These are phyloP conservation scores for Dilophus febrilis DNA, from an alignment of 2,888 invertebrate species.

Conservation along the genomic window DNA sequence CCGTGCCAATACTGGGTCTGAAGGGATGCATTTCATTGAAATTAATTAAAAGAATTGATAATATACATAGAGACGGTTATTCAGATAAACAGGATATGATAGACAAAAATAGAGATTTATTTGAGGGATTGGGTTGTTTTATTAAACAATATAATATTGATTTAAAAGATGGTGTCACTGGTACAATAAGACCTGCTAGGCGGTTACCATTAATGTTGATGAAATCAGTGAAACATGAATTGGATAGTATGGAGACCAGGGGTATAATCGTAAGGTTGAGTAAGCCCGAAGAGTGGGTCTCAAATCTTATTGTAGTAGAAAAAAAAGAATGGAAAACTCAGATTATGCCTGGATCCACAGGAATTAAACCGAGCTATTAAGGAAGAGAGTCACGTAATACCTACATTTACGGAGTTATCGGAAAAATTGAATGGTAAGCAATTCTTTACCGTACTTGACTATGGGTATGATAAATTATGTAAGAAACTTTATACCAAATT, in stretches of 20 bases:
- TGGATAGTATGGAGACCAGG: background rate
- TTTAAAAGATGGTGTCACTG: background rate
- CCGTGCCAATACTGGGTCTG: constrained; percentile 3
- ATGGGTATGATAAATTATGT: constrained; percentile 7
- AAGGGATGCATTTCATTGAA: constrained; percentile 1
- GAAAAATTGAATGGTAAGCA: constrained; percentile 12
- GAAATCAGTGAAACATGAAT: constrained; percentile 1
- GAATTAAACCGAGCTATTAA: constrained; percentile 14
- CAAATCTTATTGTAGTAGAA: constrained; percentile 12
- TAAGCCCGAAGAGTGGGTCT: background rate
- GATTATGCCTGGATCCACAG: constrained; percentile 14
- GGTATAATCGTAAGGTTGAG: constrained; percentile 1
- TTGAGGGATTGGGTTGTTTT: background rate
- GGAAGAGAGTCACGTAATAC: constrained; percentile 15
- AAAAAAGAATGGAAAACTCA: constrained; percentile 10
- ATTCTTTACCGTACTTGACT: constrained; percentile 14
- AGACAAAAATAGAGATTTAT: background rate
- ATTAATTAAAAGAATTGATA: background rate
- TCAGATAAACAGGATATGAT: constrained; percentile 6
- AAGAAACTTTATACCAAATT: constrained; percentile 8
- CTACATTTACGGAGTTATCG: constrained; percentile 12
- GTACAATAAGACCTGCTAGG: background rate
- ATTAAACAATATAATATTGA: background rate
- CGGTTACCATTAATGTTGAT: background rate
- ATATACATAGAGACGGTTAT: too few relatives aligned